Evolutionary conservation across 2,113 vertebrate species (phyloP), one percentile per base, ranked within the genome.

Genomic region (Cololabis saira): DNA sequence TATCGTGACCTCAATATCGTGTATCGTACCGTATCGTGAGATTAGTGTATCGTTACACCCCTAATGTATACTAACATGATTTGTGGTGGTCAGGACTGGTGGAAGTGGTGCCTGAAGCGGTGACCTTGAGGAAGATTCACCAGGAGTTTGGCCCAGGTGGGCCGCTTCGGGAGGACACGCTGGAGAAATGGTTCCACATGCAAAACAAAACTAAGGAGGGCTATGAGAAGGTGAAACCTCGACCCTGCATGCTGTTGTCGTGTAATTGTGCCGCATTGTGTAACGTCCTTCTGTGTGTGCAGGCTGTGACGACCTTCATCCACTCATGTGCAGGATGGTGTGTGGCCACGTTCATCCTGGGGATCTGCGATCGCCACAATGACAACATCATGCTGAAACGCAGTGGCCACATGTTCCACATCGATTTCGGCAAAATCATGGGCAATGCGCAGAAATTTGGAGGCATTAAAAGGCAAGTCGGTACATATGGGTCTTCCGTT

Each of bases 301-400:
- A 98, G 97, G 97, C 97, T 0, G 97, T 98, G 78, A 95, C 95
- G 80, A 98, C 96, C 87, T 99, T 99, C 90, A 95, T 99, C 84
- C 96, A 97, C 78, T 99, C 97, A 0, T 98, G 97, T 0, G 97
- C 97, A 0, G 97, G 97, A 60, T 98, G 97, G 93, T 99, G 97
- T 0, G 97, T 99, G 63, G 94, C 95, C 77, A 99, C 97, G 0
- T 99, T 98, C 0, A 95, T 99, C 61, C 86, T 99, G 87, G 97
- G 97, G 18, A 98, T 99, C 90, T 98, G 97, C 0, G 97, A 99
- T 78, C 92, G 97, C 10, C 97, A 99, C 90, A 99, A 98, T 0
- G 97, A 99, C 93, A 99, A 99, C 91, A 98, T 99, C 92, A 98
- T 99, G 95, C 85, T 99, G 71, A 97, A 95, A 81, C 95, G 94